phyloP scores from a whole-genome alignment of 2,888 invertebrate genomes.

The Perdita meconis region DNA sequence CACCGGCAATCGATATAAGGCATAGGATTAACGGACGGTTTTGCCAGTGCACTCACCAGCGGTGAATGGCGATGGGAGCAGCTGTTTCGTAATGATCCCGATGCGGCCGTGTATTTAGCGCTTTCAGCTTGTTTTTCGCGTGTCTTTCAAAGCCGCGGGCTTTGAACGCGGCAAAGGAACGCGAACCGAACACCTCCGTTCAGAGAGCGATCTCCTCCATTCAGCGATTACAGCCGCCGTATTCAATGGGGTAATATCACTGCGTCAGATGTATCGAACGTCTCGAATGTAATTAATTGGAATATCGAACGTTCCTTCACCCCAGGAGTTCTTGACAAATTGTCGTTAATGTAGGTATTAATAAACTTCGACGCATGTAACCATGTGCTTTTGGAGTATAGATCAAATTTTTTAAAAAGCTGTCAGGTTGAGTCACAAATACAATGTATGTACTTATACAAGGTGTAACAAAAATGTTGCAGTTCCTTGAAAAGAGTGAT shows the following conservation, averaged over 20 bases:
- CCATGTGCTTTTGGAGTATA: too few species aligned
- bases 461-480: too few species aligned
- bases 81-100: constrained; percentile 54
- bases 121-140: constrained; percentile 43
- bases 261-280: background rate
- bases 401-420: too few species aligned
- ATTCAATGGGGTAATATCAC: background rate
- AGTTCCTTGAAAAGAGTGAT: too few species aligned
- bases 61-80: constrained; percentile 45
- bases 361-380: too few species aligned
- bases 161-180: constrained; percentile 43
- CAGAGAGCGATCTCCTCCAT: constrained; percentile 18
- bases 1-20: constrained; percentile 51
- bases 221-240: background rate
- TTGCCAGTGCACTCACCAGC: constrained; percentile 24
- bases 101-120: constrained; percentile 36
- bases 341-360: background rate
- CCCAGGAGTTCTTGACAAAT: background rate
- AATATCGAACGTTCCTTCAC: constrained; percentile 1
- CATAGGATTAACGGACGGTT: constrained; percentile 51
- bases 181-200: constrained; percentile 11
- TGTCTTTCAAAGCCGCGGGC: constrained; percentile 29
- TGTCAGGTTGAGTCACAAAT: too few species aligned
- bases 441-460: too few species aligned
- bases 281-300: constrained; percentile 29